Percentiles rank a stretch among this genome's conserved stretches.
phyloP scores from a whole-genome alignment of 2,113 vertebrate genomes.

The cattle (Bos taurus) region DNA sequence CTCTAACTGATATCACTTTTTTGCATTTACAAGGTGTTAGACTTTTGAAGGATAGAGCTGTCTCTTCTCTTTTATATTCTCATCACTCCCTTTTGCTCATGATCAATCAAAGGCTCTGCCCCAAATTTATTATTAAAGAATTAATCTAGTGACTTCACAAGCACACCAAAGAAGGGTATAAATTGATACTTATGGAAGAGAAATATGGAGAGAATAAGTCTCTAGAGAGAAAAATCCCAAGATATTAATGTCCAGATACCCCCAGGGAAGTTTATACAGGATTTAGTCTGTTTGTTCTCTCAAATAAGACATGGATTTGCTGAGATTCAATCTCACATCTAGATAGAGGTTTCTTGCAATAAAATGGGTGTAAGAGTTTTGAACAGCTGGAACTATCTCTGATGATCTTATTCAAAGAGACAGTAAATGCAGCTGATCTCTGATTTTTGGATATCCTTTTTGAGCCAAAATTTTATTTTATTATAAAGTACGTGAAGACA shows the following conservation, averaged over 20 bases:
- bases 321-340: neutral
- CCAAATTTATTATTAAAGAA: neutral
- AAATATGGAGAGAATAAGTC: neutral
- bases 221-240: constrained; percentile 20
- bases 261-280: neutral
- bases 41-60: neutral
- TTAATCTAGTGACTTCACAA: neutral
- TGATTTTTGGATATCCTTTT: neutral
- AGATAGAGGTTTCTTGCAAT: neutral
- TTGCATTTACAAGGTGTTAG: neutral
- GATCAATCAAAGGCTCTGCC: neutral
- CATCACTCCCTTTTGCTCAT: neutral
- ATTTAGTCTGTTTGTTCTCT: neutral
- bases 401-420: neutral
- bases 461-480: neutral
- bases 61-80: neutral
- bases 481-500: neutral
- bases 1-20: neutral
- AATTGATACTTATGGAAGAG: neutral
- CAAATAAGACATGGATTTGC: neutral
- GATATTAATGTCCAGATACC: neutral
- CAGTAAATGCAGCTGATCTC: neutral
- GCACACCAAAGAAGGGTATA: neutral
- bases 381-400: neutral
- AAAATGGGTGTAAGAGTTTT: neutral